These are phyloP conservation scores for Ganaspis sp. DNA, from an alignment of 1,140 invertebrate genomes.

Conservation along the genomic window DNA sequence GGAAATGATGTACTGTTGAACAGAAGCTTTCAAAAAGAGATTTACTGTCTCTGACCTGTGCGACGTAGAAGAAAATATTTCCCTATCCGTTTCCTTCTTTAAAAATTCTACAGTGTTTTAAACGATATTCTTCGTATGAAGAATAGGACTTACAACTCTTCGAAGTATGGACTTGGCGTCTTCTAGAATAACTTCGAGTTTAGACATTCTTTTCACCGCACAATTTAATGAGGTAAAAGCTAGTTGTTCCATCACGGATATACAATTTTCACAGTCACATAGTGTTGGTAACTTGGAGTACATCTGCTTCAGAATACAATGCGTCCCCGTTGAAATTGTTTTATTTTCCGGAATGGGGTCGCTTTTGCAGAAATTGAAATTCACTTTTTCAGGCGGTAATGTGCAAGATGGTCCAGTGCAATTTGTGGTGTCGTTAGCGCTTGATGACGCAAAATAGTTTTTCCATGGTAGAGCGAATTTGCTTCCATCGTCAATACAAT, in stretches of 20 bases:
- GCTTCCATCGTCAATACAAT: conserved; percentile 36
- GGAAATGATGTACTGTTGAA: neutral
- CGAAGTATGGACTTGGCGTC: neutral
- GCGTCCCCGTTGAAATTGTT: neutral
- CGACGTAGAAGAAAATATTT: neutral
- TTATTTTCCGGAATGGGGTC: neutral
- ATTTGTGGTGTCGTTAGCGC: neutral
- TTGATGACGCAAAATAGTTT: neutral
- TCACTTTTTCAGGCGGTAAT: neutral
- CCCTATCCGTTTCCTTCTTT: neutral
- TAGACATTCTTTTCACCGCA: neutral
- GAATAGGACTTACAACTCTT: neutral
- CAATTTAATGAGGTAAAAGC: neutral
- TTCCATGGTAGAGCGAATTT: conserved; percentile 33
- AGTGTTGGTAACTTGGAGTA: neutral
- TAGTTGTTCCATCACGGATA: neutral
- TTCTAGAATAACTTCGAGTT: neutral
- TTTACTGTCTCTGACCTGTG: neutral
- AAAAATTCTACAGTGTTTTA: neutral
- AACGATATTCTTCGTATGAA: neutral
- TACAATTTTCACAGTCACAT: neutral
- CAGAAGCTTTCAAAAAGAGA: neutral
- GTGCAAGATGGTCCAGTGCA: neutral
- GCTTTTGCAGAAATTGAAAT: neutral
- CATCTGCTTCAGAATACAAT: neutral